Conservation (phyloP, 30 jellyfish, hydroid and myxozoan species). For the Sanderia malayensis region DNA sequence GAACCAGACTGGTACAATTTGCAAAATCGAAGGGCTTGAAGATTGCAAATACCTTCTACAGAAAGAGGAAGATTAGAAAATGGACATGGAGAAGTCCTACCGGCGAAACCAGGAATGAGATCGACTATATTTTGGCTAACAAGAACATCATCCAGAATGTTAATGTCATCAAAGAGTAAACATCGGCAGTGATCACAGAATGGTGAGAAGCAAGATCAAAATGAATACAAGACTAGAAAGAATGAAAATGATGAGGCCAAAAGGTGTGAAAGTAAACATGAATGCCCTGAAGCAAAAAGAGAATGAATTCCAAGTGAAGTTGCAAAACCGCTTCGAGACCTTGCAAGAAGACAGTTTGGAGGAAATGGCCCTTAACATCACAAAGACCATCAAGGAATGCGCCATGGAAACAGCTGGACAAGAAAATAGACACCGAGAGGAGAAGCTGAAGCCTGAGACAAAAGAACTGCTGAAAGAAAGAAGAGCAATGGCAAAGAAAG, state of each 20-base stretch:
- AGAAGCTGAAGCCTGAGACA: neutral
- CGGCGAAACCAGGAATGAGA: neutral
- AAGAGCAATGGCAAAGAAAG: constrained; percentile 13
- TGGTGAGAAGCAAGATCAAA: neutral
- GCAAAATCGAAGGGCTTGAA: constrained; percentile 22
- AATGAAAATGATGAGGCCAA: neutral
- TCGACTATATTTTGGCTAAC: neutral
- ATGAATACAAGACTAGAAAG: neutral
- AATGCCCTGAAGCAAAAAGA: neutral
- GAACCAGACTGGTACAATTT: constrained; percentile 40
- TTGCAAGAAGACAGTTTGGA: neutral
- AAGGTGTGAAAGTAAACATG: neutral
- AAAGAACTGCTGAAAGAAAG: constrained; percentile 18
- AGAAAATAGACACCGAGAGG: neutral
- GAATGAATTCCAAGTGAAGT: neutral
- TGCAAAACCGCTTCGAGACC: neutral
- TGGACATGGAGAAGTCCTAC: neutral
- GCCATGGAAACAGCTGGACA: constrained; percentile 14
- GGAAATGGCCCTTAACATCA: constrained; percentile 32
- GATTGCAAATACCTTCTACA: constrained; percentile 35
- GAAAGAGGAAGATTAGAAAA: constrained; percentile 17
- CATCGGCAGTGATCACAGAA: neutral
- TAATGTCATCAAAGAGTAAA: neutral
- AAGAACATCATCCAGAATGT: neutral
- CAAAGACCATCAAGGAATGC: constrained; percentile 34